Base-by-base conservation (phyloP, 1,140 invertebrate species). In the Plectus sambesii region DNA sequence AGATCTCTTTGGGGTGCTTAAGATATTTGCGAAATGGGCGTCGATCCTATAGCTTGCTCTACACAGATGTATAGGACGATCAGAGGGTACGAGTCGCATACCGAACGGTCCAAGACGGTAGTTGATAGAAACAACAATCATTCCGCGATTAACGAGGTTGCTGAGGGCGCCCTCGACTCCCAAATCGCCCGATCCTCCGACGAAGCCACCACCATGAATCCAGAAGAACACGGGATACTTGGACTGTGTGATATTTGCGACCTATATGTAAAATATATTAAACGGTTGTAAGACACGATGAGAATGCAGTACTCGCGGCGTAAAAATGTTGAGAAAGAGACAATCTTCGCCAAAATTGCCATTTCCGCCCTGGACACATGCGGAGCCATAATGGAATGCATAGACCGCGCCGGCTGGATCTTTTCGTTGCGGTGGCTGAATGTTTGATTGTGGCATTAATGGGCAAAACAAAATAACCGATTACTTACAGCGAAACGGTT, bases 41-140 rank as follows among this genome's bases (percentile, higher is more conserved):
- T n/a, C n/a, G n/a, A n/a, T n/a, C n/a, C n/a, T n/a, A n/a, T n/a
- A n/a, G n/a, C n/a, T n/a, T n/a, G n/a, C n/a, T n/a, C n/a, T n/a
- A n/a, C n/a, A n/a, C n/a, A 41, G 45, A 17, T 47, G 4, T 3
- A 6, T 47, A 3, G 45, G 25, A 12, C 17, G 9, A 25, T 5
- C 3, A 23, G 5, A 3, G 5, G 24, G 45, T 5, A 9, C 6
- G 9, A 37, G 19, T n/a, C 25, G 8, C n/a, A 24, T 43, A 62
- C 59, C 54, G 6, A 67, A 49, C 4, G 55, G 42, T 5, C 63
- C 56, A 3, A 68, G 47, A 5, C 69, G 45, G 45, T 69, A 69
- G 37, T 71, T 68, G 8, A 63, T 52, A 2, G 64, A 68, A 19
- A 70, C 69, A 2, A 70, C 35, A 6, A 70, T 55, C 0, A 70